Evolutionary conservation across 2,888 invertebrate genomes (phyloP).

Genomic region (Agrotis clavis): DNA sequence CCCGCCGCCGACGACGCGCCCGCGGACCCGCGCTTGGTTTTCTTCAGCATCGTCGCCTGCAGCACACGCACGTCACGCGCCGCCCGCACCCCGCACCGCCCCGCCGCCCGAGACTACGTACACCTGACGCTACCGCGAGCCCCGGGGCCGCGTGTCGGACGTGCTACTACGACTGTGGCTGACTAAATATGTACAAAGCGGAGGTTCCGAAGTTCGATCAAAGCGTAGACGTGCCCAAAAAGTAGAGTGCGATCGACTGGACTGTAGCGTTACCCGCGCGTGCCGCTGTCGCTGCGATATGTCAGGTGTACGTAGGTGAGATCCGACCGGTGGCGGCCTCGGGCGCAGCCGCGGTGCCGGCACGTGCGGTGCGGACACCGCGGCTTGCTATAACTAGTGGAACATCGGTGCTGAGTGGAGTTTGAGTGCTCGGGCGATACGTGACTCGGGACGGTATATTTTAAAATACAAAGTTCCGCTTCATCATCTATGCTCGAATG

Average conservation of each 20-base stretch:
- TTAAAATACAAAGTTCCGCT: conserved; percentile 68
- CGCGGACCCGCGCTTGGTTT: conserved; percentile 99
- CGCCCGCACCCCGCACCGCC: conserved; percentile 64
- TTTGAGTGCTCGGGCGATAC: conserved; percentile 81
- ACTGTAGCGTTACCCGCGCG: conserved; percentile 39
- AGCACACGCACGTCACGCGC: conserved; percentile 77
- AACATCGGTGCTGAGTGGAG: conserved; percentile 78
- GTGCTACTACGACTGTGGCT: conserved; percentile 47
- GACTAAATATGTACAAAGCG: conserved; percentile 63
- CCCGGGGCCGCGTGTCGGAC: conserved; percentile 36
- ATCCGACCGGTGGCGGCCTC: conserved; percentile 63
- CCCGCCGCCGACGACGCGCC: conserved; percentile 92
- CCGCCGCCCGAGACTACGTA: conserved; percentile 57
- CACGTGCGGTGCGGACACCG: conserved; percentile 41
- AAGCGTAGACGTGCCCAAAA: conserved; percentile 52
- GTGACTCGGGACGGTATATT: conserved; percentile 77
- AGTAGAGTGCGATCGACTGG: conserved; percentile 42
- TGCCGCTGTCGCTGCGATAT: conserved; percentile 42
- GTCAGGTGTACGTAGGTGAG: conserved; percentile 67
- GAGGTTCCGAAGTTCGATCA: conserved; percentile 32
- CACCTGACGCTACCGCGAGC: conserved; percentile 53
- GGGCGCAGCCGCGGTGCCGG: conserved; percentile 63
- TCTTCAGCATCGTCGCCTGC: conserved; percentile 99
- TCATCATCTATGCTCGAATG: conserved; percentile 57
- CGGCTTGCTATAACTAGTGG: conserved; percentile 63